Percentiles rank a stretch among this genome's conserved stretches.
These are phyloP conservation scores for Pseudachorutes palmiensis DNA, from an alignment of 1,140 invertebrate species.

Conservation along the genomic window DNA sequence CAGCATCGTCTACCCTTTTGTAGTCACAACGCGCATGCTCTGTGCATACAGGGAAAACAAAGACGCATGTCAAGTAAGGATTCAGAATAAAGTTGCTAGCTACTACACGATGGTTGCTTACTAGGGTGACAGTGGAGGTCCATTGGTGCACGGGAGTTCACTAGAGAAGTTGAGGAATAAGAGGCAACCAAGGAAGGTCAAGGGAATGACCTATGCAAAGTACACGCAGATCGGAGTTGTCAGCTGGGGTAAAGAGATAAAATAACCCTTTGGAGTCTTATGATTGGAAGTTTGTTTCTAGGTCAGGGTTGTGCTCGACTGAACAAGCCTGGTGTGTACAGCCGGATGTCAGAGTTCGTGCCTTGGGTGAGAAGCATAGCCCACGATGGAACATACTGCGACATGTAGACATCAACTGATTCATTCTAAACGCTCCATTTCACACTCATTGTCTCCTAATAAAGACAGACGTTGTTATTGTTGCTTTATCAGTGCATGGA, in stretches of 20 bases:
- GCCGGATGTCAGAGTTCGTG: slow-evolving; percentile 23
- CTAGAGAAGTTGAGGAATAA: neutral
- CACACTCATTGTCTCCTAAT: neutral
- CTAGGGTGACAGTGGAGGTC: neutral
- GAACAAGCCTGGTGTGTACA: slow-evolving; percentile 29
- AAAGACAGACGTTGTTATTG: neutral
- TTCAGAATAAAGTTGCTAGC: neutral
- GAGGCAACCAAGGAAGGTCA: no score
- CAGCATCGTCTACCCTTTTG: slow-evolving; percentile 13
- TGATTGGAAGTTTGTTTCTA: neutral
- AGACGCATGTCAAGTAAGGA: slow-evolving; percentile 27
- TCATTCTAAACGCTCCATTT: neutral
- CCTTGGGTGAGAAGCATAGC: slow-evolving; percentile 21
- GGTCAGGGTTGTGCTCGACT: slow-evolving; percentile 20
- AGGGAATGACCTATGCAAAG: neutral
- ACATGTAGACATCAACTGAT: slow-evolving; percentile 1
- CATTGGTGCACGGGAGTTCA: neutral
- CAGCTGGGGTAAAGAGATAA: slow-evolving; percentile 17
- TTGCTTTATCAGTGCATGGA: no score
- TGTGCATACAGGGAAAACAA: slow-evolving; percentile 24
- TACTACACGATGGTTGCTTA: neutral
- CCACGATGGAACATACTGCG: slow-evolving; percentile 25
- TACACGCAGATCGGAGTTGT: slow-evolving; percentile 31
- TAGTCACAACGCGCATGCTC: slow-evolving; percentile 30
- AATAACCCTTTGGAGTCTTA: neutral